phyloP scores from a whole-genome alignment of 1,140 invertebrate genomes.

The Nephila pilipes region DNA sequence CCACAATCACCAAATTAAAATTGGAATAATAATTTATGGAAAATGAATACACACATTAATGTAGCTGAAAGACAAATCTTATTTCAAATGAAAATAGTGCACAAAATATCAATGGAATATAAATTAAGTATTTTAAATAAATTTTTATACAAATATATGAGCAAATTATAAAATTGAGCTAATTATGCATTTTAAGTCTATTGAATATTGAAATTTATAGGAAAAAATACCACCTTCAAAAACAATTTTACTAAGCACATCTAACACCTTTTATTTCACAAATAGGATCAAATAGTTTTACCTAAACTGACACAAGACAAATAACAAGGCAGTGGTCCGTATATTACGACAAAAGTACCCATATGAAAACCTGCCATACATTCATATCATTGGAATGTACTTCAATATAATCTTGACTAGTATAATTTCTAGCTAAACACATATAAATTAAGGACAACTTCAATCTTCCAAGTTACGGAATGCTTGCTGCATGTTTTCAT shows the following conservation, averaged over 20 bases:
- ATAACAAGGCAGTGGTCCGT: conserved; percentile 74
- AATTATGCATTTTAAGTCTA: not conserved
- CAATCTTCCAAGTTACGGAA: conserved; percentile 99
- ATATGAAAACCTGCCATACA: conserved; percentile 66
- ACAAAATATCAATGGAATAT: not conserved
- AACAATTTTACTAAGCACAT: conserved; percentile 26
- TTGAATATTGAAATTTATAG: not conserved
- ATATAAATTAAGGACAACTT: conserved; percentile 78
- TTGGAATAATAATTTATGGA: not conserved
- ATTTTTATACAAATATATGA: not conserved
- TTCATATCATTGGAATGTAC: conserved; percentile 60
- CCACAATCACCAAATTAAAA: not conserved
- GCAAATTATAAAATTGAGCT: conserved; percentile 37
- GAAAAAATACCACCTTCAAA: conserved; percentile 47
- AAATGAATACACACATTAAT: not conserved
- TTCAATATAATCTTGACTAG: conserved; percentile 72
- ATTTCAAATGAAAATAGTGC: not conserved
- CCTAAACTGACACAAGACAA: conserved; percentile 40
- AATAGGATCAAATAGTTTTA: conserved; percentile 1
- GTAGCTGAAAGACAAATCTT: not conserved
- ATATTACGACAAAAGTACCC: conserved; percentile 61
- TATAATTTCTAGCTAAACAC: conserved; percentile 73
- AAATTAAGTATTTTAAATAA: conserved; percentile 23
- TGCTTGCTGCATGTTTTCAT: conserved; percentile 96
- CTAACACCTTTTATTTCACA: conserved; percentile 27